These are phyloP conservation scores for Drosophila albomicans DNA, from an alignment of 1,140 invertebrate species.

Conservation along the genomic window DNA sequence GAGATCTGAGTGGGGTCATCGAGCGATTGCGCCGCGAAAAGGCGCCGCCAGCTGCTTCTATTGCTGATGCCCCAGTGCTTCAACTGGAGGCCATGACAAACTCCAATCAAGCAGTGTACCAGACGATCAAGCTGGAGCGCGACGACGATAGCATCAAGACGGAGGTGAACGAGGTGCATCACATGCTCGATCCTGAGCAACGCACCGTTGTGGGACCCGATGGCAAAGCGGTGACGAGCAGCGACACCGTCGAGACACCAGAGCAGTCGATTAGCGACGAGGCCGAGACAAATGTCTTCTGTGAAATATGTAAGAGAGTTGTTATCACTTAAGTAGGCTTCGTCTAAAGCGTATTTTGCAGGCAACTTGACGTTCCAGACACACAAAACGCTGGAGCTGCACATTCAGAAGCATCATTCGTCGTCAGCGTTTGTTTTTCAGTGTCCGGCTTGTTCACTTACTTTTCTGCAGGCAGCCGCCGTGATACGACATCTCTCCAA, in stretches of 20 bases:
- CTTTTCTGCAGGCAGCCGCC: constrained; percentile 89
- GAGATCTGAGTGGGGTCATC: constrained; percentile 77
- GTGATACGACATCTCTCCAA: constrained; percentile 90
- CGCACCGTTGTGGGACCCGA: constrained; percentile 87
- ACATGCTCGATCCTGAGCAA: constrained; percentile 81
- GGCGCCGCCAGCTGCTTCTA: constrained; percentile 32
- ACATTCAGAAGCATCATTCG: constrained; percentile 89
- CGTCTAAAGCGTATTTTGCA: constrained; percentile 55
- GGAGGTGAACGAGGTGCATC: constrained; percentile 75
- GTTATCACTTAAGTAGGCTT: constrained; percentile 28
- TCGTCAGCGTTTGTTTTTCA: constrained; percentile 88
- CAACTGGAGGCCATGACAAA: constrained; percentile 70
- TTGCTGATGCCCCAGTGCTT: constrained; percentile 51
- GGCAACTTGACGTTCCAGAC: constrained; percentile 89
- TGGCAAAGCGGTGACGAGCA: constrained; percentile 86
- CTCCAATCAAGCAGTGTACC: constrained; percentile 75
- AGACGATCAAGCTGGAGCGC: constrained; percentile 69
- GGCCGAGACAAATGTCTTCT: constrained; percentile 66
- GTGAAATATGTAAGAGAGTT: constrained; percentile 65
- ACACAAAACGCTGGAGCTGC: constrained; percentile 89
- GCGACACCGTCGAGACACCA: constrained; percentile 59
- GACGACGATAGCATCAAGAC: constrained; percentile 75
- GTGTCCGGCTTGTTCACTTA: constrained; percentile 89
- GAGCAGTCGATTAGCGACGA: constrained; percentile 70
- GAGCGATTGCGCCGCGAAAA: constrained; percentile 74